Evolutionary conservation across 2,113 vertebrate genomes (phyloP).

Genomic region (Cairina moschata): DNA sequence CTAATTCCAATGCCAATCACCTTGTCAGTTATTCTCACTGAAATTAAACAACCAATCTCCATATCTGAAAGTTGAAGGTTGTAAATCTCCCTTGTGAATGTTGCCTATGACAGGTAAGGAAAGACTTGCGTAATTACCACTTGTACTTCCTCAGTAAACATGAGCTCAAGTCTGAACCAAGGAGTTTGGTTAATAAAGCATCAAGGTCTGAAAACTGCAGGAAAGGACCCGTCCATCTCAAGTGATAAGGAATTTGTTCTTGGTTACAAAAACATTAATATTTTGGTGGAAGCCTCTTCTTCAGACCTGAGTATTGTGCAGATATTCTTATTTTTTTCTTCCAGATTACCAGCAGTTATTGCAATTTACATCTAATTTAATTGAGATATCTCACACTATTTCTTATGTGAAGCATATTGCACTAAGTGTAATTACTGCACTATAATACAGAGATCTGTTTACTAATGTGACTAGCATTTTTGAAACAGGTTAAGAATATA

Average conservation of each 20-base stretch:
- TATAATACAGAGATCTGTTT: not conserved
- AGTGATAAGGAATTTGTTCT: slow-evolving; percentile 27
- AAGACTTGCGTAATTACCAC: slow-evolving; percentile 77
- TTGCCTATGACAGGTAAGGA: slow-evolving; percentile 75
- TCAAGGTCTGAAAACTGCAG: slow-evolving; percentile 46
- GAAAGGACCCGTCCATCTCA: slow-evolving; percentile 38
- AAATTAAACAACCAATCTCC: slow-evolving; percentile 66
- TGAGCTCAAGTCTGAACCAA: slow-evolving; percentile 71
- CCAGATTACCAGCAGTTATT: not conserved
- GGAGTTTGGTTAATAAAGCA: slow-evolving; percentile 69
- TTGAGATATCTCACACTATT: not conserved
- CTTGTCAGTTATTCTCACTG: slow-evolving; percentile 50
- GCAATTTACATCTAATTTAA: not conserved
- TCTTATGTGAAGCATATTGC: not conserved
- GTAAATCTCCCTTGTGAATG: slow-evolving; percentile 76
- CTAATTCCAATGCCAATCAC: slow-evolving; percentile 48
- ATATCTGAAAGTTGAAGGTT: slow-evolving; percentile 71
- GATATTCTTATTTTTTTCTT: not conserved
- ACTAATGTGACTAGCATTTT: not conserved
- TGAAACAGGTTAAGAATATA: not conserved
- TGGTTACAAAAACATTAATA: not conserved
- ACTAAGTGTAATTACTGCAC: not conserved
- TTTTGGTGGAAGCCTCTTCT: not conserved
- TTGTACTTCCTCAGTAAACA: slow-evolving; percentile 75
- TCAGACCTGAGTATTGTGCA: not conserved